phyloP scores from a whole-genome alignment of 2,113 vertebrate genomes.

The Lichenostomus cassidix region DNA sequence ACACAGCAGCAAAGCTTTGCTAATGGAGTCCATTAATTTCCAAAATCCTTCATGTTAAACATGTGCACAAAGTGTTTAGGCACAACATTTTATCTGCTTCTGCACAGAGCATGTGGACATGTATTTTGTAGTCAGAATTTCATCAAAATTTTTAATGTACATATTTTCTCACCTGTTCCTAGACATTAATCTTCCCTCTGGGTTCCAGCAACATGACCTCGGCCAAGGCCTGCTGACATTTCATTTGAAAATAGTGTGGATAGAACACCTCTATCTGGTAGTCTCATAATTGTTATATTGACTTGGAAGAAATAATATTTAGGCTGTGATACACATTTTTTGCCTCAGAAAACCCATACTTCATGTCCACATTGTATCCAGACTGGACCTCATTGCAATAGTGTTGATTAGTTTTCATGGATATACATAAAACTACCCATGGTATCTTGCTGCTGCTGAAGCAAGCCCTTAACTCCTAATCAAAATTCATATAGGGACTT shows the following conservation, averaged over 20 bases:
- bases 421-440: background rate
- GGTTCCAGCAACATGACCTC: background rate
- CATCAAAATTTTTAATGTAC: background rate
- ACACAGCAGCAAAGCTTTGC: background rate
- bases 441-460: background rate
- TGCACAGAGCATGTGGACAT: background rate
- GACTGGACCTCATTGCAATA: background rate
- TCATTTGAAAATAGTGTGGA: background rate
- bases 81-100: background rate
- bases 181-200: background rate
- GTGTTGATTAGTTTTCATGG: accelerated
- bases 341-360: background rate
- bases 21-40: background rate
- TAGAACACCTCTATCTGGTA: background rate
- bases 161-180: background rate
- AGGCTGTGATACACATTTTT: background rate
- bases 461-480: background rate
- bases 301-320: background rate
- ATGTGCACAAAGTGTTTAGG: background rate
- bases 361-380: background rate
- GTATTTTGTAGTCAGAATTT: background rate
- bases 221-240: background rate
- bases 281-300: background rate
- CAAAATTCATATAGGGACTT: background rate
- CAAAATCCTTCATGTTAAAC: background rate